These are phyloP conservation scores for Notothenia coriiceps DNA, from an alignment of 2,113 vertebrate genomes.

Conservation along the genomic window DNA sequence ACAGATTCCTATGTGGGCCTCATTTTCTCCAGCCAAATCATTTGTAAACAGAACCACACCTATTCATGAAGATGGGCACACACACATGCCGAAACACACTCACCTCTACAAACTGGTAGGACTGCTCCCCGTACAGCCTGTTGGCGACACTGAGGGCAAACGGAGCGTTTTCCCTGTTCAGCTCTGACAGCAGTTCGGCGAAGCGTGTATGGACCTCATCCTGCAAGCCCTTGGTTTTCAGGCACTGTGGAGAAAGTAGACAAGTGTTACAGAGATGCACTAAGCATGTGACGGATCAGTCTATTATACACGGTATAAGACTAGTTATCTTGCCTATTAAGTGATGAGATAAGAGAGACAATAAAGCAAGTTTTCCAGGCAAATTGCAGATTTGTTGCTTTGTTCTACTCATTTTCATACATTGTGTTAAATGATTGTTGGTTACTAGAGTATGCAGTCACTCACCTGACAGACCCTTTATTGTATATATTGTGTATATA, in stretches of 20 bases:
- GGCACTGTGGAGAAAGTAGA: constrained; percentile 61
- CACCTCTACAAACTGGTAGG: constrained; percentile 88
- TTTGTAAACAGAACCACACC: neutral
- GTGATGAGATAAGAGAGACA: neutral
- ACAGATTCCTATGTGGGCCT: neutral
- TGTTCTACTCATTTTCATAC: neutral
- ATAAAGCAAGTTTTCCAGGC: too few relatives aligned
- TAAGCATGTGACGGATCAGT: neutral
- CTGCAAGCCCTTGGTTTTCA: constrained; percentile 51
- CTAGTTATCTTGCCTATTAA: neutral
- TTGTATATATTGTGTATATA: neutral
- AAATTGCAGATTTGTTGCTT: neutral
- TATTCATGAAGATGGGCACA: neutral
- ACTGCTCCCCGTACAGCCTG: constrained; percentile 90
- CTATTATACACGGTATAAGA: neutral
- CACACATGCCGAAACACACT: constrained; percentile 11
- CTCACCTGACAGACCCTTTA: neutral
- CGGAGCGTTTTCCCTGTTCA: constrained; percentile 84
- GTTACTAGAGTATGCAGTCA: neutral
- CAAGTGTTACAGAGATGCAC: neutral
- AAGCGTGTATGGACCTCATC: constrained; percentile 85
- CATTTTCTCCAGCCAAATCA: neutral
- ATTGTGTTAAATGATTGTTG: neutral
- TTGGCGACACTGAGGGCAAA: constrained; percentile 89
- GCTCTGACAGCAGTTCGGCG: constrained; percentile 78